A percentile compares a stretch with the other conserved stretches of the same genome.
Conservation (phyloP, 64 coral and sea anemone genomes). For the Porites australiensis region DNA sequence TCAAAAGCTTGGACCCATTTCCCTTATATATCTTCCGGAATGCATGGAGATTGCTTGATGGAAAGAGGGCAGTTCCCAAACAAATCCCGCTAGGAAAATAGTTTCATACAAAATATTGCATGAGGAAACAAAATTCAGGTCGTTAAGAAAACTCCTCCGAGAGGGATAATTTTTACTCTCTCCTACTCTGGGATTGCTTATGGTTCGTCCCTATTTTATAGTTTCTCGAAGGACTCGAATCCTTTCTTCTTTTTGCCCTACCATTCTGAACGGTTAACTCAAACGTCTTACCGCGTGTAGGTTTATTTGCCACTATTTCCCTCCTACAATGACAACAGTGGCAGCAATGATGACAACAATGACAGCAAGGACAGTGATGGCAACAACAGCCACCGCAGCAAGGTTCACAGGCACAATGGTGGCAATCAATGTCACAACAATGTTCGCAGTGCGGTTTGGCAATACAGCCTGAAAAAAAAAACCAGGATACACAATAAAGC, state of each 20-base stretch:
- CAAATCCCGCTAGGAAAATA: too few species aligned
- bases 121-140: too few species aligned
- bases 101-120: too few species aligned
- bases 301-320: slow-evolving; percentile 1
- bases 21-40: too few species aligned
- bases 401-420: slow-evolving; percentile 4
- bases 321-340: slow-evolving; percentile 57
- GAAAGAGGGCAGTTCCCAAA: too few species aligned
- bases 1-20: too few species aligned
- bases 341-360: slow-evolving; percentile 25
- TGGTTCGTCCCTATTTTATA: too few species aligned
- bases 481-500: not conserved
- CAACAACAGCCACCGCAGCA: slow-evolving; percentile 61
- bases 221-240: not conserved
- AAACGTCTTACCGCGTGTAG: slow-evolving; percentile 29
- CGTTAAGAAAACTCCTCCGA: too few species aligned
- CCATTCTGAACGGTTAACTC: not conserved
- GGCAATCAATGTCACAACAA: slow-evolving; percentile 40
- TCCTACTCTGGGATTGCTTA: too few species aligned
- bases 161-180: too few species aligned
- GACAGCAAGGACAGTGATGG: slow-evolving; percentile 44
- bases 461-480: slow-evolving; percentile 6
- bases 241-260: not conserved
- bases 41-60: too few species aligned
- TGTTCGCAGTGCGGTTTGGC: slow-evolving; percentile 1